Evolutionary conservation across 2,113 vertebrate genomes (phyloP), one percentile per base, ranked within the genome.

Genomic region (Strix aluco): DNA sequence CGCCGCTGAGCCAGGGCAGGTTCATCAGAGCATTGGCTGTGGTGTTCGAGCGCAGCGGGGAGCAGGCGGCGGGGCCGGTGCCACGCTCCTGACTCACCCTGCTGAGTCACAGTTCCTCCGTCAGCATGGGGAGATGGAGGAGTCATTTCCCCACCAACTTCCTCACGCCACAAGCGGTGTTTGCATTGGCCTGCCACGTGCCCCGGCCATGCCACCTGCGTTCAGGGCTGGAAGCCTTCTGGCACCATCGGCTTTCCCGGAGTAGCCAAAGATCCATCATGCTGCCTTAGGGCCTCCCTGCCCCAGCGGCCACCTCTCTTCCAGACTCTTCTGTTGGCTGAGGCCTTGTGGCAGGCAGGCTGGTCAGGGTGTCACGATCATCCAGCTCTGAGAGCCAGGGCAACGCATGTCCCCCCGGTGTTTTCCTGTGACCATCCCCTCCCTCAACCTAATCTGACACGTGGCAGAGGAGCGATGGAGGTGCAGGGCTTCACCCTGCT

Each of bases 131-230:
- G 20, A 58, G 38, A 11, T 3, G 9, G 2, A n/a, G 16, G 11
- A 61, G 23, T 19, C 34, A 11, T 10, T 71, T 71, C 66, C 51
- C 20, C 25, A 22, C 38, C 26, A 21, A 6, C 65, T 66, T 65
- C 58, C 51, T 66, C 34, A 11, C 0, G 0, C 19, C 40, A 10
- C 1, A 2, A 49, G n/a, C 1, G 0, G 30, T 1, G 0, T 46
- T 27, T 8, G 12, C 3, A 0, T 20, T 20, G 52, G 34, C 19
- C 26, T 4, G 2, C 51, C 34, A 11, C 1, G 0, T 2, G 4
- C 26, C n/a, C 12, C 18, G 18, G n/a, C 54, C 3, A 0, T 5
- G 1, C 13, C 19, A 2, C 55, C 30, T 10, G 20, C 36, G 9
- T 20, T 13, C 14, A 5, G 38, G 32, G 16, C 49, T 57, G 42